Conservation (phyloP, 2,797 vertebrate species). For the Psittacula echo region DNA sequence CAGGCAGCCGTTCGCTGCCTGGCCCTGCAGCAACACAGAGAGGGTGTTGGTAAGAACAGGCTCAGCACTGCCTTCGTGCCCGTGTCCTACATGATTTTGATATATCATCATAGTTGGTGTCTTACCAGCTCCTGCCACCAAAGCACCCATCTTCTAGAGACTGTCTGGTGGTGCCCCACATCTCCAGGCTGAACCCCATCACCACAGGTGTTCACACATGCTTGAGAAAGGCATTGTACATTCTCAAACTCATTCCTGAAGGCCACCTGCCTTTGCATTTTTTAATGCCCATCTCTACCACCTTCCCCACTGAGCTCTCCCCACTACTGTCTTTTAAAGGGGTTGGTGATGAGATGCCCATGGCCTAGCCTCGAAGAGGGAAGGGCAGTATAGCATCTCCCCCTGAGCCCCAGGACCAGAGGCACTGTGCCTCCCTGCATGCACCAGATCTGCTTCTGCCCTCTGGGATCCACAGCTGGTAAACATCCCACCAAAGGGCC, state of each 20-base stretch:
- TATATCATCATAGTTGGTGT: accelerated
- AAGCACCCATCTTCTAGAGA: neutral
- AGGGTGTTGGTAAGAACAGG: neutral
- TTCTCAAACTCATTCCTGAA: neutral
- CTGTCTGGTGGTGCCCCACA: neutral
- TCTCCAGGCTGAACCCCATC: neutral
- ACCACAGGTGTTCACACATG: accelerated
- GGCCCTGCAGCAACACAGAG: conserved; percentile 62
- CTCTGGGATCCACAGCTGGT: neutral
- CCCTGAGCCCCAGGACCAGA: neutral
- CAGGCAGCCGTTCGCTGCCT: neutral
- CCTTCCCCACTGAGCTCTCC: neutral
- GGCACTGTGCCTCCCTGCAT: neutral
- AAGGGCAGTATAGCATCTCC: neutral
- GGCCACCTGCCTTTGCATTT: neutral
- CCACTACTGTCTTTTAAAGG: neutral
- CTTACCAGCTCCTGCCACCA: neutral
- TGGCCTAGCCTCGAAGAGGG: neutral
- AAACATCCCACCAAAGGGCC: neutral
- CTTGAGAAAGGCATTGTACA: neutral
- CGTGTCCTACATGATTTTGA: accelerated
- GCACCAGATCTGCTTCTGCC: neutral
- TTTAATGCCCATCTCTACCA: accelerated
- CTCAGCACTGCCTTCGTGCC: accelerated
- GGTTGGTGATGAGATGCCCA: neutral